Evolutionary conservation across 92 coral and sea anemone genomes (phyloP).

Genomic region (Virgularia gustaviana): DNA sequence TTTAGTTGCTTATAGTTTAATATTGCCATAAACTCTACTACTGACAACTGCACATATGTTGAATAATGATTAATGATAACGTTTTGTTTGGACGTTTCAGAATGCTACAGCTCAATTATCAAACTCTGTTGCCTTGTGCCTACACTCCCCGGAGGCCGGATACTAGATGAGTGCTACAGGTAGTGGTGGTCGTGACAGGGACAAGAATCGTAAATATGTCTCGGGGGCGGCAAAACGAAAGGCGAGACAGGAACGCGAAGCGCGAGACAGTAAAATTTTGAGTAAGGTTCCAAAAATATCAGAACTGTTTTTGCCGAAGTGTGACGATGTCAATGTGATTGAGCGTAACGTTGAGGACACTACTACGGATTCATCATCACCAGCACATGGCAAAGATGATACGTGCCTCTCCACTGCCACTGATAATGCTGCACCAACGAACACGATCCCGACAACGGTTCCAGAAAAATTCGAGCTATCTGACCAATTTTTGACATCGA

Average conservation of each 20-base stretch:
- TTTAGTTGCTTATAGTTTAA: no score
- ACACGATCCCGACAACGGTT: neutral
- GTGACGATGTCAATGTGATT: neutral
- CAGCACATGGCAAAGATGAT: neutral
- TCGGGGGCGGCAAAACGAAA: no score
- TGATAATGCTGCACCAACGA: neutral
- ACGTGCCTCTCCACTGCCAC: neutral
- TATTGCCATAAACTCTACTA: no score
- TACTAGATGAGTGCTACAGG: neutral
- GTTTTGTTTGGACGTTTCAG: no score
- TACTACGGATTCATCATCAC: neutral
- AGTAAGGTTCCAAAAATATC: neutral
- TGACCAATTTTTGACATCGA: neutral
- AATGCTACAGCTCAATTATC: no score
- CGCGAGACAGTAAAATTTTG: neutral
- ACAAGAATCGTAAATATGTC: neutral
- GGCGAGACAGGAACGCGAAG: slow-evolving; percentile 1
- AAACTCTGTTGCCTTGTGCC: no score
- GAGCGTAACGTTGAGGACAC: neutral
- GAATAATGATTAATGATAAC: no score
- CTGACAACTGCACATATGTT: no score
- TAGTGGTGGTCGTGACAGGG: slow-evolving; percentile 3
- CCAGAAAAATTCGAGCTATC: neutral
- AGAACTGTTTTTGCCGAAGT: neutral
- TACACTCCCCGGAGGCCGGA: no score